Conservation (phyloP, 2,113 vertebrate species). For the Pelusios castaneus region DNA sequence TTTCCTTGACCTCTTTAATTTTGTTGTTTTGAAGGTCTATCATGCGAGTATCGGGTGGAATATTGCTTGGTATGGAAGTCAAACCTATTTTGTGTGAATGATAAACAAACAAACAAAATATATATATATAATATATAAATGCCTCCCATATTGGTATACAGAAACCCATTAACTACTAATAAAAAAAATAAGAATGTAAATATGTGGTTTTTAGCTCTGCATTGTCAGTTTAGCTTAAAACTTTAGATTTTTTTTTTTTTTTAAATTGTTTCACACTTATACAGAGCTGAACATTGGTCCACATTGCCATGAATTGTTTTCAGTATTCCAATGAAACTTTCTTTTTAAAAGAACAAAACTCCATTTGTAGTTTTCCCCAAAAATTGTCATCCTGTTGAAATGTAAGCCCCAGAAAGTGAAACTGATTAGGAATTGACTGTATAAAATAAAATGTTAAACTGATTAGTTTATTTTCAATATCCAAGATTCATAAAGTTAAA, state of each 20-base stretch:
- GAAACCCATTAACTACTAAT: background rate
- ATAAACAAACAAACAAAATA: too few relatives aligned
- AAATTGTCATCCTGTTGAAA: background rate
- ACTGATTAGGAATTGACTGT: background rate
- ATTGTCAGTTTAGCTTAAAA: background rate
- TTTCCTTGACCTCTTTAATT: constrained; percentile 95
- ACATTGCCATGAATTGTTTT: background rate
- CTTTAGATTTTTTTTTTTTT: background rate
- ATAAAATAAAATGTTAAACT: background rate
- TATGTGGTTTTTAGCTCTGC: background rate
- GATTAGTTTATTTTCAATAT: background rate
- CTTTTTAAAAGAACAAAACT: background rate
- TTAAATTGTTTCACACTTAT: background rate
- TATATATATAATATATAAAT: background rate
- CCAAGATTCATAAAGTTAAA: background rate
- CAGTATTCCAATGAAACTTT: background rate
- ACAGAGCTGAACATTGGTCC: background rate
- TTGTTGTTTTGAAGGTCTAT: constrained; percentile 98
- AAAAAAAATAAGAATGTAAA: background rate
- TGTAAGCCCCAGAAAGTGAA: background rate
- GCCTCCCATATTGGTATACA: background rate
- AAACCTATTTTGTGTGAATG: constrained; percentile 80
- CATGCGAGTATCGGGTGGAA: constrained; percentile 90
- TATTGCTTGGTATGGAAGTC: constrained; percentile 89
- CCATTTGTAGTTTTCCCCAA: background rate